Conservation (phyloP, 2,113 vertebrate genomes). For the Thalassarche chlororhynchos region DNA sequence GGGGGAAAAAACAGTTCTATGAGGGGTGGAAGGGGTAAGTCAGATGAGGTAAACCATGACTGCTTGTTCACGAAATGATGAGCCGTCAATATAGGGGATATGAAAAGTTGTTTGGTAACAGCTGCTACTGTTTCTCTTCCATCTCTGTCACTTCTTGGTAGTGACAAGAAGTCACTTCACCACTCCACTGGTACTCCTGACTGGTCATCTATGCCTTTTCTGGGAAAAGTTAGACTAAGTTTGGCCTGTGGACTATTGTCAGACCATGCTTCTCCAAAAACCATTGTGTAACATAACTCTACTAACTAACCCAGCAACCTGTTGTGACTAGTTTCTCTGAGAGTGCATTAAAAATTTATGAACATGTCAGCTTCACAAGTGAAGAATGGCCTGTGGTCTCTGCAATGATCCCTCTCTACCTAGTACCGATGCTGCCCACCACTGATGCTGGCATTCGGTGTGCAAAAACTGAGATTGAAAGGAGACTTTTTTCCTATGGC, state of each 20-base stretch:
- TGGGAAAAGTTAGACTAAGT: background rate
- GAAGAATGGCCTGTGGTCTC: background rate
- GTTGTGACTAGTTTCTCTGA: background rate
- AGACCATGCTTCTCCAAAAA: background rate
- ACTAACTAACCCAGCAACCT: background rate
- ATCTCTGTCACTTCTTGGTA: background rate
- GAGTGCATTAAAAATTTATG: background rate
- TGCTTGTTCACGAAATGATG: background rate
- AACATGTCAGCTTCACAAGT: background rate
- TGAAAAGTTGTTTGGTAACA: background rate
- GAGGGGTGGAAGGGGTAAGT: background rate
- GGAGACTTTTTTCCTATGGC: background rate
- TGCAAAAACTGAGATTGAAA: background rate
- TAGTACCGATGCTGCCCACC: background rate
- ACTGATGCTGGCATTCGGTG: background rate
- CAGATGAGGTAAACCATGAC: background rate
- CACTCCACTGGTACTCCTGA: background rate
- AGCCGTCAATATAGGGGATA: background rate
- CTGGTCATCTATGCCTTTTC: background rate
- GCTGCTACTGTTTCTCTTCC: background rate
- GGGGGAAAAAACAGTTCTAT: background rate
- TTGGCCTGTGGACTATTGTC: background rate
- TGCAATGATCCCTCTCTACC: background rate
- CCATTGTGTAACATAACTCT: background rate
- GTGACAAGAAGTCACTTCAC: too few species aligned